phyloP scores from a whole-genome alignment of 2,113 vertebrate species.

The Mustelus asterias region DNA sequence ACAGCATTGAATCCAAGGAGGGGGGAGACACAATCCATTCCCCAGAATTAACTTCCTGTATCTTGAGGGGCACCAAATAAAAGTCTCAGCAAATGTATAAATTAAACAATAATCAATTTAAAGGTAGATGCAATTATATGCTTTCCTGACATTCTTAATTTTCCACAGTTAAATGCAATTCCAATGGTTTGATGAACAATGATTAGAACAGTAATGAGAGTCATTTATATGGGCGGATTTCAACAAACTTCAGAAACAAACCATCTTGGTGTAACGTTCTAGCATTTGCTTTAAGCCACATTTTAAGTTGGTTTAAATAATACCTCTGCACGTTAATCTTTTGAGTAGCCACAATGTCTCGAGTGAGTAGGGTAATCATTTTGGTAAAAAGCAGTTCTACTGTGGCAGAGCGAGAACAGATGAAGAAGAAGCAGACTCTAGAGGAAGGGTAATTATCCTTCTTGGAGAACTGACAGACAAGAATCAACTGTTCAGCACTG shows the following conservation, averaged over 20 bases:
- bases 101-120: neutral
- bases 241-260: neutral
- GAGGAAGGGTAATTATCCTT: neutral
- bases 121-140: neutral
- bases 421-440: neutral
- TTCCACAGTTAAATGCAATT: neutral
- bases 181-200: neutral
- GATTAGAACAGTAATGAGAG: neutral
- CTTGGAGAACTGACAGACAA: neutral
- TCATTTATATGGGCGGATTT: neutral
- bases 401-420: neutral
- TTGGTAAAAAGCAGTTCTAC: neutral
- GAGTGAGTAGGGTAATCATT: neutral
- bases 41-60: neutral
- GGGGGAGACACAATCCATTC: neutral
- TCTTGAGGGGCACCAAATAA: neutral
- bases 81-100: neutral
- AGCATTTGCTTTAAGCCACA: neutral
- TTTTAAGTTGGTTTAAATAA: neutral
- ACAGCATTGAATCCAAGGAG: neutral
- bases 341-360: conserved; percentile 2
- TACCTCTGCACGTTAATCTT: neutral
- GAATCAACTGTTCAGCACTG: neutral
- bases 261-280: neutral
- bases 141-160: neutral